Percentiles rank a stretch among this genome's conserved stretches.
Conservation (phyloP, 1,140 invertebrate species). For the Ceratina australensis region DNA sequence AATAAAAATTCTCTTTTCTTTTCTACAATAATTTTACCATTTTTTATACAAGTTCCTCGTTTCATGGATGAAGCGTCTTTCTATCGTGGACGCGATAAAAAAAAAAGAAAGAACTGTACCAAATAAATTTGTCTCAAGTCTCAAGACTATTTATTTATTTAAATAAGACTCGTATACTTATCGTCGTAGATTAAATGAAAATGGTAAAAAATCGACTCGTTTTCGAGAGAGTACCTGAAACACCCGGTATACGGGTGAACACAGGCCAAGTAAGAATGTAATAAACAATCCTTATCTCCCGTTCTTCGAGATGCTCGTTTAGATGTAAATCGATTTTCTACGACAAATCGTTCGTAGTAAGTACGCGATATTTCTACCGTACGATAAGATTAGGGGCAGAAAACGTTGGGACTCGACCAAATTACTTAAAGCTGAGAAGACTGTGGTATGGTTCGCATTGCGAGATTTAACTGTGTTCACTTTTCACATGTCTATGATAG, state of each 20-base stretch:
- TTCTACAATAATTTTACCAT: background rate
- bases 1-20: background rate
- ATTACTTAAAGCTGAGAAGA: slow-evolving; percentile 56
- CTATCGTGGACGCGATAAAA: background rate
- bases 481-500: background rate
- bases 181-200: slow-evolving; percentile 19
- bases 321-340: slow-evolving; percentile 34
- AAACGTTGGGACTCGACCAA: slow-evolving; percentile 53
- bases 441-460: slow-evolving; percentile 58
- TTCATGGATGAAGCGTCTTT: background rate
- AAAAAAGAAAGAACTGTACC: background rate
- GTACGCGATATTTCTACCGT: slow-evolving; percentile 27
- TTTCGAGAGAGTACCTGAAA: slow-evolving; percentile 49
- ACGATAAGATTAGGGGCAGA: slow-evolving; percentile 46
- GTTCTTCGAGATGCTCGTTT: slow-evolving; percentile 26
- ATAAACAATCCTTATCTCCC: slow-evolving; percentile 33
- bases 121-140: slow-evolving; percentile 9
- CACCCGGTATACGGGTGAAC: slow-evolving; percentile 35
- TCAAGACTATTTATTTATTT: slow-evolving; percentile 35
- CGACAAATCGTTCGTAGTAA: slow-evolving; percentile 19
- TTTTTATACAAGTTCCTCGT: background rate
- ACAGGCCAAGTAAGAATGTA: slow-evolving; percentile 21
- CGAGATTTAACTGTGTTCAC: slow-evolving; percentile 20
- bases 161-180: slow-evolving; percentile 14
- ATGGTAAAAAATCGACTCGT: background rate